Evolutionary conservation across 2,888 invertebrate species (phyloP).

Genomic region (Nomada goodeniana): DNA sequence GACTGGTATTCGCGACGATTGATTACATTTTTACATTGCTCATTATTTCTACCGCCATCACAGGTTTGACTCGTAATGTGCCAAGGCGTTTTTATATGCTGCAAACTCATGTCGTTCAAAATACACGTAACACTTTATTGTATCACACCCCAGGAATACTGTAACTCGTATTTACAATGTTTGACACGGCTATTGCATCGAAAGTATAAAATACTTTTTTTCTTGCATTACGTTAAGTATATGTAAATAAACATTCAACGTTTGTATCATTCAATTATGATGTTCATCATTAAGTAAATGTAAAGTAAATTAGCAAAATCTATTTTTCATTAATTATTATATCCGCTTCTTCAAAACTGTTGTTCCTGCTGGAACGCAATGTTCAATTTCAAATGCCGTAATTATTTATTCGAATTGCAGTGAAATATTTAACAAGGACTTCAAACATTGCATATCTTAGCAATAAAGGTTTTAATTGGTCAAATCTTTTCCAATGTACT

Average conservation of each 20-base stretch:
- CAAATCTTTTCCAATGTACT: not conserved
- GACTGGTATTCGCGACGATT: not conserved
- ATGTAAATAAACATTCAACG: slow-evolving; percentile 47
- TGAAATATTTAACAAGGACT: slow-evolving; percentile 1
- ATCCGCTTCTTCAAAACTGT: not conserved
- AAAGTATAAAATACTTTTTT: slow-evolving; percentile 49
- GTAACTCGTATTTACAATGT: slow-evolving; percentile 46
- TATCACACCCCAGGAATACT: slow-evolving; percentile 56
- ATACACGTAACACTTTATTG: slow-evolving; percentile 30
- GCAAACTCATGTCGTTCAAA: slow-evolving; percentile 23
- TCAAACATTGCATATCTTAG: slow-evolving; percentile 12
- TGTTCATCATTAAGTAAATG: slow-evolving; percentile 32
- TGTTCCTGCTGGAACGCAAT: not conserved
- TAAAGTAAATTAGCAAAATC: not conserved
- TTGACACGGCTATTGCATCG: slow-evolving; percentile 52
- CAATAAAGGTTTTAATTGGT: not conserved
- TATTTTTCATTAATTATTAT: slow-evolving; percentile 12
- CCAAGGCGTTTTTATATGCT: slow-evolving; percentile 62
- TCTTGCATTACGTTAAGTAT: slow-evolving; percentile 46
- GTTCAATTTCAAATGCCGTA: not conserved
- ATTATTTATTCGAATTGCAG: slow-evolving; percentile 9
- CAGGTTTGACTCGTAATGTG: slow-evolving; percentile 61
- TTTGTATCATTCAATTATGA: slow-evolving; percentile 27
- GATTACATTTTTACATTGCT: slow-evolving; percentile 12
- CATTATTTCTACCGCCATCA: slow-evolving; percentile 8